Conservation (phyloP, 1,140 invertebrate species). For the Drosophila nannoptera region DNA sequence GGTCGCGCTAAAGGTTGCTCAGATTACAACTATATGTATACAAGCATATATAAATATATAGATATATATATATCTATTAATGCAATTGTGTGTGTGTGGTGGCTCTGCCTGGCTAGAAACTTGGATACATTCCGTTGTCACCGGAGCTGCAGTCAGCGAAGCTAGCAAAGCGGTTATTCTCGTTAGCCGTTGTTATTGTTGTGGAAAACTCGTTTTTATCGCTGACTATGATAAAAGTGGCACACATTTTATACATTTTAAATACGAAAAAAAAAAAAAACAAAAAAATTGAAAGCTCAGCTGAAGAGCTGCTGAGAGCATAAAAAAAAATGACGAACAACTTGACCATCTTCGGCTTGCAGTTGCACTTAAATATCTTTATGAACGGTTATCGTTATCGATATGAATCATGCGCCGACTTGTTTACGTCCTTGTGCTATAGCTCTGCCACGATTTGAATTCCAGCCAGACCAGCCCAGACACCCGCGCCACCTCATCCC, state of each 20-base stretch:
- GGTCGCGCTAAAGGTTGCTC: slow-evolving; percentile 34
- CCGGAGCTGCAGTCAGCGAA: slow-evolving; percentile 28
- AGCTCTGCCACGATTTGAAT: slow-evolving; percentile 9
- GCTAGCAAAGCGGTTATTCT: slow-evolving; percentile 67
- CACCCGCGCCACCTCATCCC: background rate
- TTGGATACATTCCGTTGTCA: slow-evolving; percentile 32
- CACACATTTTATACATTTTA: slow-evolving; percentile 49
- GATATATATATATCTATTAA: background rate
- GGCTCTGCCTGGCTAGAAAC: slow-evolving; percentile 21
- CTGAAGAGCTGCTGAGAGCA: slow-evolving; percentile 29
- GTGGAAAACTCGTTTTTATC: slow-evolving; percentile 60
- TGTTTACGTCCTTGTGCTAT: slow-evolving; percentile 6
- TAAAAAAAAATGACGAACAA: slow-evolving; percentile 21
- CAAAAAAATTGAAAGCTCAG: slow-evolving; percentile 45
- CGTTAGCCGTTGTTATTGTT: slow-evolving; percentile 47
- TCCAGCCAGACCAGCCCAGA: background rate
- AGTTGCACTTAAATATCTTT: slow-evolving; percentile 34
- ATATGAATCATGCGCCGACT: slow-evolving; percentile 26
- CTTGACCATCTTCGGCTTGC: slow-evolving; percentile 23
- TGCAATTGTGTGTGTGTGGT: slow-evolving; percentile 15
- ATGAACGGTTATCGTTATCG: slow-evolving; percentile 21
- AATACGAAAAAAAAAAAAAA: slow-evolving; percentile 22
- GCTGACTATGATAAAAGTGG: slow-evolving; percentile 65
- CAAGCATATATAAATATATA: background rate
- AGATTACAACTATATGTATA: slow-evolving; percentile 45